Evolutionary conservation across 2,888 invertebrate genomes (phyloP).

Genomic region (Conops quadrifasciatus): DNA sequence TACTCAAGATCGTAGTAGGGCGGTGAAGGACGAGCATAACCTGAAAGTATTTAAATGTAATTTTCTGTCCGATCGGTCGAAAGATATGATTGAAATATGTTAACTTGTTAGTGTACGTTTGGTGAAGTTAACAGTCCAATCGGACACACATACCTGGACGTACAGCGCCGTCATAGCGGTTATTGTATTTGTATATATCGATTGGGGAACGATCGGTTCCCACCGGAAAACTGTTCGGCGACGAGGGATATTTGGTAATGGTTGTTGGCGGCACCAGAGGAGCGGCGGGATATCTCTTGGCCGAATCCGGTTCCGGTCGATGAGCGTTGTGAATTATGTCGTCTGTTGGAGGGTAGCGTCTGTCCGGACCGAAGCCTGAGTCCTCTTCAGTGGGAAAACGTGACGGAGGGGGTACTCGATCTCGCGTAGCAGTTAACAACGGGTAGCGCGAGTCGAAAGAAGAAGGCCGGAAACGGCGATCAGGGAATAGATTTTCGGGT

Average conservation of each 20-base stretch:
- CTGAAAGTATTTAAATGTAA: slow-evolving; percentile 46
- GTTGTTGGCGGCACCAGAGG: slow-evolving; percentile 64
- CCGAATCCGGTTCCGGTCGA: slow-evolving; percentile 66
- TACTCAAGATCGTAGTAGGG: slow-evolving; percentile 62
- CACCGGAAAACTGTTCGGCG: slow-evolving; percentile 68
- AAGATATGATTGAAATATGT: too few species aligned
- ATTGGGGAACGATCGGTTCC: slow-evolving; percentile 66
- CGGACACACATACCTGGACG: slow-evolving; percentile 54
- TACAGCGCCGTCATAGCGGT: slow-evolving; percentile 67
- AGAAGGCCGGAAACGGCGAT: slow-evolving; percentile 63
- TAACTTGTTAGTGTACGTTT: too few species aligned
- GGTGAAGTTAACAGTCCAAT: slow-evolving; percentile 31
- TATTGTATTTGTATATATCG: slow-evolving; percentile 67
- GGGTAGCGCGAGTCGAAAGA: slow-evolving; percentile 63
- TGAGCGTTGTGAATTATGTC: slow-evolving; percentile 59
- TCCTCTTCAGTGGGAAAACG: slow-evolving; percentile 38
- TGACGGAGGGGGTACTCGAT: slow-evolving; percentile 18
- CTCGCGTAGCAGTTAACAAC: slow-evolving; percentile 48
- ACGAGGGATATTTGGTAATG: slow-evolving; percentile 67
- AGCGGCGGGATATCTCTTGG: slow-evolving; percentile 67
- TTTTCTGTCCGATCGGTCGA: too few species aligned
- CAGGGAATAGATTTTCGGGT: slow-evolving; percentile 65
- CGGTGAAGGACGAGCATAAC: slow-evolving; percentile 59
- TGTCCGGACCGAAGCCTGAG: slow-evolving; percentile 50
- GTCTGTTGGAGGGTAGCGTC: slow-evolving; percentile 55